Evolutionary conservation across 2,113 vertebrate genomes (phyloP).

Genomic region (Procavia capensis): DNA sequence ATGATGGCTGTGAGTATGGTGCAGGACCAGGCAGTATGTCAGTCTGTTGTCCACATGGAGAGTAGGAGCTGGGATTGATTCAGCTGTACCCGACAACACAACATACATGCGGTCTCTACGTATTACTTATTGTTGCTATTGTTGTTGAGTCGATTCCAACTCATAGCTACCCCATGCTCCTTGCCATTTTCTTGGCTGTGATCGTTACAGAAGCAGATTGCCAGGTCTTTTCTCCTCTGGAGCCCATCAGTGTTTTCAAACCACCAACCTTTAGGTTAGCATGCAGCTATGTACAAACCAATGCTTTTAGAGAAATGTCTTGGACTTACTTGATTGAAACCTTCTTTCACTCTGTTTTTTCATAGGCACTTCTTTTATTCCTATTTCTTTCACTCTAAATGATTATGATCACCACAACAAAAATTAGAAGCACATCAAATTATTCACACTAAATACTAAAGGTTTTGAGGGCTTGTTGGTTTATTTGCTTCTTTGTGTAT

Average conservation of each 20-base stretch:
- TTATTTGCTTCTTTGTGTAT: neutral
- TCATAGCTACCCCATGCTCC: neutral
- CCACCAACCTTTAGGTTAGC: neutral
- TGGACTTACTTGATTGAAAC: neutral
- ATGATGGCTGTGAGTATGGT: too few relatives aligned
- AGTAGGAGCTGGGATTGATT: neutral
- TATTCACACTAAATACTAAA: slow-evolving; percentile 3
- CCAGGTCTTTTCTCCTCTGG: neutral
- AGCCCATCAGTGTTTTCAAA: neutral
- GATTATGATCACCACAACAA: neutral
- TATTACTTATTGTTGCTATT: neutral
- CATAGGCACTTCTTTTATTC: neutral
- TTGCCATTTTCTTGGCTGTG: neutral
- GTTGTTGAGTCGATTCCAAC: neutral
- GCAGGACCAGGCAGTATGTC: too few relatives aligned
- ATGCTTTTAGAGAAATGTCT: neutral
- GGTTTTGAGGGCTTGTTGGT: neutral
- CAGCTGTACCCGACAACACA: neutral
- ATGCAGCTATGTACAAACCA: neutral
- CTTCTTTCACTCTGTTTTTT: neutral
- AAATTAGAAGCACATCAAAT: slow-evolving; percentile 34
- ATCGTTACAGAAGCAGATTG: neutral
- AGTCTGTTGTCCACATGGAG: too few relatives aligned
- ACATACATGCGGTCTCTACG: too few relatives aligned
- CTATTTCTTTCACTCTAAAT: neutral